A percentile compares a stretch with the other conserved stretches of the same genome.
phyloP scores from a whole-genome alignment of 2,113 vertebrate genomes.

The Aspiorhynchus laticeps region DNA sequence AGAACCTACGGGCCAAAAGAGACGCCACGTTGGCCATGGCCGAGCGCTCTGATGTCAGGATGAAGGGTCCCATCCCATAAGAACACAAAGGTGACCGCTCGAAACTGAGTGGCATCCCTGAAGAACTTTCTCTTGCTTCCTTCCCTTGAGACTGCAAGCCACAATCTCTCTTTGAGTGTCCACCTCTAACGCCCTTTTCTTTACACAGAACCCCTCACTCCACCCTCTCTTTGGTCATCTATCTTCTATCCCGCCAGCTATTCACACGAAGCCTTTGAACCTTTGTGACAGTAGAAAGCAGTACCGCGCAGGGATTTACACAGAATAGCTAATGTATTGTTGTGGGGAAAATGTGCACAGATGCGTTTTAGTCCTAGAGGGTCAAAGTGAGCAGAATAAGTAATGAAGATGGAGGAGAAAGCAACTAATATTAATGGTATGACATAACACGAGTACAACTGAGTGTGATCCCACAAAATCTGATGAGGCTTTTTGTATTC shows the following conservation, averaged over 20 bases:
- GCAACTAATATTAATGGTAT: slow-evolving; percentile 38
- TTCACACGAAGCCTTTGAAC: slow-evolving; percentile 57
- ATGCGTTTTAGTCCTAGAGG: slow-evolving; percentile 53
- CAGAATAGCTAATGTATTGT: slow-evolving; percentile 53
- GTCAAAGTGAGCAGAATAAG: slow-evolving; percentile 10
- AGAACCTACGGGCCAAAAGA: slow-evolving; percentile 73
- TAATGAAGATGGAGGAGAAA: slow-evolving; percentile 17
- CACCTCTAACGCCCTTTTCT: slow-evolving; percentile 50
- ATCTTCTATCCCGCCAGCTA: slow-evolving; percentile 54
- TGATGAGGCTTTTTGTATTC: neutral
- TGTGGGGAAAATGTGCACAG: slow-evolving; percentile 60
- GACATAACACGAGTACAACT: slow-evolving; percentile 23
- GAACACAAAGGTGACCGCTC: slow-evolving; percentile 20
- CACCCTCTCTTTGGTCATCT: slow-evolving; percentile 63
- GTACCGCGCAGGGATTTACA: slow-evolving; percentile 45
- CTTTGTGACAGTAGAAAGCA: slow-evolving; percentile 53
- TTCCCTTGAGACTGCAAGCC: slow-evolving; percentile 35
- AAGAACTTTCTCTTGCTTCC: slow-evolving; percentile 14
- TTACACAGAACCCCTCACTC: slow-evolving; percentile 34
- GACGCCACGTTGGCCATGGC: slow-evolving; percentile 66
- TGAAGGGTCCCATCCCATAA: slow-evolving; percentile 59
- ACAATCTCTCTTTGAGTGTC: slow-evolving; percentile 48
- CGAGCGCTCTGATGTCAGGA: slow-evolving; percentile 48
- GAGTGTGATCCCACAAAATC: neutral
- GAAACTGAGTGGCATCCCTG: slow-evolving; percentile 37